phyloP scores from a whole-genome alignment of 2,888 invertebrate genomes.

The Caenorhabditis zanzibari region DNA sequence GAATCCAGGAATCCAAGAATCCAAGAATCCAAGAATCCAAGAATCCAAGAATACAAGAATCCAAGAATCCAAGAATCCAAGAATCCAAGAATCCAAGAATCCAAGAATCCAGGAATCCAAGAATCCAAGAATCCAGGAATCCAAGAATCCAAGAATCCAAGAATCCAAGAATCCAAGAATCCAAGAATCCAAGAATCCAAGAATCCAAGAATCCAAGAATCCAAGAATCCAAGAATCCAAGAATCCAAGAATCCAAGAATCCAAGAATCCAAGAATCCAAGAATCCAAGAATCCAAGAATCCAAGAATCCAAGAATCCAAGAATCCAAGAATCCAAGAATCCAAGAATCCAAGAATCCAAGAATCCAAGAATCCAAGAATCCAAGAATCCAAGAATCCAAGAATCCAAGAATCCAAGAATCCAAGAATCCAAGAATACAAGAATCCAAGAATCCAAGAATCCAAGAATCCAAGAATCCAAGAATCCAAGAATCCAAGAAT shows the following conservation, averaged over 20 bases:
- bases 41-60: too few species aligned
- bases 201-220: neutral
- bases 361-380: neutral
- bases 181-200: too few species aligned
- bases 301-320: neutral
- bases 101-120: too few species aligned
- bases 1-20: too few species aligned
- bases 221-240: neutral
- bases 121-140: too few species aligned
- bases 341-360: neutral
- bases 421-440: neutral
- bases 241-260: neutral
- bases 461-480: neutral
- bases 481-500: neutral
- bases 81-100: too few species aligned
- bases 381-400: neutral
- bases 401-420: constrained; percentile 1
- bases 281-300: neutral
- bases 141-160: too few species aligned
- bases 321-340: neutral
- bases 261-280: neutral
- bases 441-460: neutral
- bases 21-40: too few species aligned
- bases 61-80: too few species aligned
- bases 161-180: too few species aligned